Evolutionary conservation across 2,888 invertebrate genomes (phyloP), one percentile per base, ranked within the genome.

Genomic region (Clunio marinus): DNA sequence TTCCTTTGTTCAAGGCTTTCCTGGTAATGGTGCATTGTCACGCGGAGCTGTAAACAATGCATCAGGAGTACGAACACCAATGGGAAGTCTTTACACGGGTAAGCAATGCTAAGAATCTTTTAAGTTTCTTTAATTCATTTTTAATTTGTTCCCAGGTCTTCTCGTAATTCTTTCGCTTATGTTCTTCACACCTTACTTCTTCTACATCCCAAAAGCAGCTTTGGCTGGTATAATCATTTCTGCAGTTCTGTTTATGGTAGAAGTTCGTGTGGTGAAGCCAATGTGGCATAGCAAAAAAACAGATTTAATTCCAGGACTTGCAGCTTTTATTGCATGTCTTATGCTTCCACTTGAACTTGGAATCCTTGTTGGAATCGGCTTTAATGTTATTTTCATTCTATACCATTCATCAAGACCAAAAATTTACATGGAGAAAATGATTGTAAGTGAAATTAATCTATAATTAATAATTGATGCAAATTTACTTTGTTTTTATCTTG

Each of bases 181-280:
- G 71, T 90, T 93, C 78, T 87, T 94, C 76, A 94, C 95, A 1
- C 92, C 92, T 15, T 89, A 88, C 77, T 95, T 94, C 79, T 88
- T 83, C 76, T 96, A 83, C 78, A 93, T 93, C 74, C 93, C 93
- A 1, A 91, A 89, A 77, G 85, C 94, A 2, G 86, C 90, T 0
- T 80, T 96, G 72, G 93, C 93, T 1, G 92, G 91, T 1, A 89
- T 96, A 73, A 95, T 96, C 75, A 91, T 95, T 71, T 89, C 92
- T 25, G 95, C 96, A 37, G 95, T 96, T 58, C 82, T 95, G 68
- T 93, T 93, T 77, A 93, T 93, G 93, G 88, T 94, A 3, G 93
- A 93, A 77, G 89, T 91, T 72, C 87, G 88, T 75, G 92, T 93
- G 69, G 83, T 93, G 69, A 87, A 87, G 73, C 91, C 92, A 0